Evolutionary conservation across 2,797 vertebrate genomes (phyloP), one percentile per base, ranked within the genome.

Genomic region (Lepus townsendii): DNA sequence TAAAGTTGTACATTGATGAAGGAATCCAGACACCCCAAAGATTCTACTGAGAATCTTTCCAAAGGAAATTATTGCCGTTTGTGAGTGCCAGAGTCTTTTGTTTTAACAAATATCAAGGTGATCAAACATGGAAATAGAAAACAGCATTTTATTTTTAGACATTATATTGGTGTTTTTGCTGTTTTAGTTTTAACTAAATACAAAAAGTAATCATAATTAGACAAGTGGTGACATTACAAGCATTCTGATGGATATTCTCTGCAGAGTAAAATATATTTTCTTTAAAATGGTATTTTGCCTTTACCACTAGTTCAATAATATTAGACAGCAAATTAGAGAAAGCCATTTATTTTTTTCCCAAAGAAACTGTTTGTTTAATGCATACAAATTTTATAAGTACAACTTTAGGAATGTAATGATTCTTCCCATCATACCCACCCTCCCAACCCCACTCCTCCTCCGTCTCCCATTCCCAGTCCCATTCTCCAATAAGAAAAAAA

Each of bases 141-240:
- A 63, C 91, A 30, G 27, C 42, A 66, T 94, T 57, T 60, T 42
- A 22, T 42, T 77, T 86, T 65, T 30, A 90, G n/a, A 94, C 69
- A 54, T 93, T 96, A 91, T 3, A 73, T 71, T 93, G 19, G 19
- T 66, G 80, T 96, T 96, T 97, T 96, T 83, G 86, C 16, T 93
- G 68, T 90, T 97, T 83, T 97, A 85, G 96, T 97, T 97, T 97
- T 96, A 95, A 92, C 79, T 91, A 95, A 97, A 95, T 83, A 63
- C 50, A 83, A 97, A 96, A 96, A 82, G 32, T 78, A 86, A 65
- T 88, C 54, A 83, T 8, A 27, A 94, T 97, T 94, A 95, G 57
- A 38, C 19, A 87, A 96, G 75, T 57, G 95, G 71, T 96, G 94
- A 22, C 77, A 87, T 32, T 97, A 73, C 24, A 12, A 91, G 30